Conservation (phyloP, 2,797 vertebrate genomes). For the Apodemus agrarius region DNA sequence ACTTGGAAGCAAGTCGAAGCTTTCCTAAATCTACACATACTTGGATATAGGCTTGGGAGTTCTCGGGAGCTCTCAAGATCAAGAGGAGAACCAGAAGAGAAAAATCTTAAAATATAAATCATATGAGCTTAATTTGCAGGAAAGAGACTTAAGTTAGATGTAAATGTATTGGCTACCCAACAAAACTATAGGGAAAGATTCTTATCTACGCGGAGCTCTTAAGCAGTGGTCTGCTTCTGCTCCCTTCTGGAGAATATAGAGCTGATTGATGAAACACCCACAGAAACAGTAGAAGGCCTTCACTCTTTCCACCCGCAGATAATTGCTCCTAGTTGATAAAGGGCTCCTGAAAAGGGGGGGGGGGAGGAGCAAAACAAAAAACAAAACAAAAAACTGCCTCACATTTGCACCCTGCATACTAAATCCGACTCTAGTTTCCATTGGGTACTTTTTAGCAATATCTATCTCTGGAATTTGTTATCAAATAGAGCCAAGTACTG, state of each 20-base stretch:
- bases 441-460: background rate
- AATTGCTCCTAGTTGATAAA: background rate
- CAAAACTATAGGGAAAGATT: background rate
- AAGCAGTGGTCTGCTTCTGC: background rate
- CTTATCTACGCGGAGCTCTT: background rate
- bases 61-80: background rate
- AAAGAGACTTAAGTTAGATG: conserved; percentile 50
- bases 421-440: conserved; percentile 22
- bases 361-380: background rate
- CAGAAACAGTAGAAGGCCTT: conserved; percentile 15
- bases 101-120: conserved; percentile 1
- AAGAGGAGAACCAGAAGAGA: background rate
- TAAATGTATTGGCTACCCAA: background rate
- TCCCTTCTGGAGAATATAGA: conserved; percentile 3
- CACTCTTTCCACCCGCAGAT: background rate
- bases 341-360: background rate
- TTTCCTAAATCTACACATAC: background rate
- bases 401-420: background rate
- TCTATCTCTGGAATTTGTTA: background rate
- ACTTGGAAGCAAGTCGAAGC: background rate
- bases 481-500: background rate
- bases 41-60: background rate
- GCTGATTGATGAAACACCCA: conserved; percentile 36
- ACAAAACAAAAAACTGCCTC: background rate
- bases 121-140: conserved; percentile 3